Conservation (phyloP, 1,140 invertebrate species). For the Halictus rubicundus region DNA sequence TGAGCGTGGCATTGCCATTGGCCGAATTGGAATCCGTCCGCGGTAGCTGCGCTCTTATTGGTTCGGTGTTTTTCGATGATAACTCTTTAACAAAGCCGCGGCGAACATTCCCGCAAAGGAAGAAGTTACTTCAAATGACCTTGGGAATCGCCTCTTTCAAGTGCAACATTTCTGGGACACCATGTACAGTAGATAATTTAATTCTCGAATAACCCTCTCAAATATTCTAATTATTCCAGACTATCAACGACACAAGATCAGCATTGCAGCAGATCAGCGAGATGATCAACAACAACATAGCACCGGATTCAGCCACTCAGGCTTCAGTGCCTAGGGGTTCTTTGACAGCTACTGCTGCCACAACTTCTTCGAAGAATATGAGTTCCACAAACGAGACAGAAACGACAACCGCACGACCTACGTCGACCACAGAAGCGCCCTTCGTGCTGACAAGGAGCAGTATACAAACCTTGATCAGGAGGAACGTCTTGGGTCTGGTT, state of each 20-base stretch:
- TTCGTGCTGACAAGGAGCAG: constrained; percentile 71
- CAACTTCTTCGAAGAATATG: neutral
- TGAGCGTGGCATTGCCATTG: no score
- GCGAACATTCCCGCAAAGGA: no score
- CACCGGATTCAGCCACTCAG: constrained; percentile 67
- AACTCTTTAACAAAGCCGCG: no score
- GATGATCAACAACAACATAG: constrained; percentile 73
- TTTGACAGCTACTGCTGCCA: constrained; percentile 26
- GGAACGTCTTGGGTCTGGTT: constrained; percentile 79
- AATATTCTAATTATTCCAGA: constrained; percentile 63
- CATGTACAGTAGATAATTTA: no score
- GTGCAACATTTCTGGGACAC: no score
- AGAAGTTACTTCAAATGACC: no score
- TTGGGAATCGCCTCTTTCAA: no score
- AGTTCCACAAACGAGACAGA: constrained; percentile 15
- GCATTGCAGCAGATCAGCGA: constrained; percentile 76
- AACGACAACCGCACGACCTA: constrained; percentile 40
- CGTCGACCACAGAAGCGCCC: constrained; percentile 68
- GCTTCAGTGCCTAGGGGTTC: constrained; percentile 29
- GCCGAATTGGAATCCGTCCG: no score
- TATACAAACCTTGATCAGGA: constrained; percentile 71
- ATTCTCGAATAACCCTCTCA: neutral
- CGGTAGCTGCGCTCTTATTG: no score
- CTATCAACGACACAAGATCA: constrained; percentile 78
- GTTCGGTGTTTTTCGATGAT: no score